Conservation (phyloP, 2,888 invertebrate species). For the Abrostola tripartita region DNA sequence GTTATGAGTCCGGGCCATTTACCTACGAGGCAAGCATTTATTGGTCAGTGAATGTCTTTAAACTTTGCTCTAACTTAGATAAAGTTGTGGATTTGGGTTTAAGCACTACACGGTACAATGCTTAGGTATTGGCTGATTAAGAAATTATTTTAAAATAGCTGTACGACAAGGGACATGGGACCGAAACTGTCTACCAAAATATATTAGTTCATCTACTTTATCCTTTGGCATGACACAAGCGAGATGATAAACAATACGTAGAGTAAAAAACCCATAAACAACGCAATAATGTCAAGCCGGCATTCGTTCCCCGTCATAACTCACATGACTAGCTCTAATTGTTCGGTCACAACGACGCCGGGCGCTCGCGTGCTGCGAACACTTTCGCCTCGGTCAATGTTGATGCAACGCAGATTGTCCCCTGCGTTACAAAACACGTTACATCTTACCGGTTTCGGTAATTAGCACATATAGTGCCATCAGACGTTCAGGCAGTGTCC, state of each 20-base stretch:
- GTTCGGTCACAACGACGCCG: constrained; percentile 64
- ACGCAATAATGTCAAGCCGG: constrained; percentile 9
- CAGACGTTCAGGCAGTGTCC: constrained; percentile 44
- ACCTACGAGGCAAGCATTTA: too few species aligned
- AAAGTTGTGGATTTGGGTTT: too few species aligned
- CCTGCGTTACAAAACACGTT: constrained; percentile 44
- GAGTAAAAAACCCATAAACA: background rate
- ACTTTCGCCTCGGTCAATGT: constrained; percentile 66
- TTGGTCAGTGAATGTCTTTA: too few species aligned
- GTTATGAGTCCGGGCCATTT: too few species aligned
- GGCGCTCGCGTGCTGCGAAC: constrained; percentile 47
- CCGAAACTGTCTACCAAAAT: too few species aligned
- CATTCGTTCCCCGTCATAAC: constrained; percentile 30
- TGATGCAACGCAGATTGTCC: constrained; percentile 65
- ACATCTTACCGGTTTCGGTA: constrained; percentile 47
- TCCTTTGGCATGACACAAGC: too few species aligned
- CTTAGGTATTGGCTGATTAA: too few species aligned
- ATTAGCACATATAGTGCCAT: constrained; percentile 65
- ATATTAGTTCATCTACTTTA: too few species aligned
- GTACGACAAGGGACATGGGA: too few species aligned
- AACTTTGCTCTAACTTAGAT: too few species aligned
- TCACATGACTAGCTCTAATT: constrained; percentile 65
- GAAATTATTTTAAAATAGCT: too few species aligned
- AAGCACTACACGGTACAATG: too few species aligned
- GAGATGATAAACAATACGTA: background rate